phyloP scores from a whole-genome alignment of 1,140 invertebrate genomes.

The Harlomillsia oculata region DNA sequence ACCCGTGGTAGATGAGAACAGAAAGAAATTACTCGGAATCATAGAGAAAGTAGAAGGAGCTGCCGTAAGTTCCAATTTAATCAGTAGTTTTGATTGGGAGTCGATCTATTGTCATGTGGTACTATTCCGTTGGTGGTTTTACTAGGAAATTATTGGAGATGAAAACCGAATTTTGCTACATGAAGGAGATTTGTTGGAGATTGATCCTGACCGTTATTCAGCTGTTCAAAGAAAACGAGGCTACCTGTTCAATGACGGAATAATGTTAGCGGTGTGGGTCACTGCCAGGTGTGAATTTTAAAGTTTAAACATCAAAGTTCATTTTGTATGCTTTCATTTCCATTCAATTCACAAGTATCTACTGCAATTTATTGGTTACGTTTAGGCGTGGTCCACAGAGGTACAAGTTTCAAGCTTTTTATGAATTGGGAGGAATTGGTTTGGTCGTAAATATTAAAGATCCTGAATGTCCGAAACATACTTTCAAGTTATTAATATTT shows the following conservation, averaged over 20 bases:
- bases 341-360: neutral
- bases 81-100: too few species aligned
- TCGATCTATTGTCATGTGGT: too few species aligned
- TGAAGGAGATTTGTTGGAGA: constrained; percentile 80
- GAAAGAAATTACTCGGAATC: constrained; percentile 65
- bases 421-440: constrained; percentile 82
- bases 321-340: neutral
- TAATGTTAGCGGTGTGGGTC: constrained; percentile 66
- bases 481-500: constrained; percentile 88
- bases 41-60: constrained; percentile 82
- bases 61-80: constrained; percentile 48
- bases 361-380: constrained; percentile 40
- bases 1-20: constrained; percentile 47
- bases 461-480: constrained; percentile 76
- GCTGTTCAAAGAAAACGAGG: constrained; percentile 77
- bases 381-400: constrained; percentile 62
- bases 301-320: neutral
- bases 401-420: constrained; percentile 80
- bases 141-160: constrained; percentile 63
- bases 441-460: constrained; percentile 86
- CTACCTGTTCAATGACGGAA: constrained; percentile 83
- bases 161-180: constrained; percentile 67
- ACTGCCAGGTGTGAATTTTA: constrained; percentile 51
- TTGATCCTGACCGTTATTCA: constrained; percentile 75
- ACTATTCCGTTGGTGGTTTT: too few species aligned